A percentile compares a stretch with the other conserved stretches of the same genome.
Conservation (phyloP, 2,888 invertebrate genomes). For the Rotaria sp. region DNA sequence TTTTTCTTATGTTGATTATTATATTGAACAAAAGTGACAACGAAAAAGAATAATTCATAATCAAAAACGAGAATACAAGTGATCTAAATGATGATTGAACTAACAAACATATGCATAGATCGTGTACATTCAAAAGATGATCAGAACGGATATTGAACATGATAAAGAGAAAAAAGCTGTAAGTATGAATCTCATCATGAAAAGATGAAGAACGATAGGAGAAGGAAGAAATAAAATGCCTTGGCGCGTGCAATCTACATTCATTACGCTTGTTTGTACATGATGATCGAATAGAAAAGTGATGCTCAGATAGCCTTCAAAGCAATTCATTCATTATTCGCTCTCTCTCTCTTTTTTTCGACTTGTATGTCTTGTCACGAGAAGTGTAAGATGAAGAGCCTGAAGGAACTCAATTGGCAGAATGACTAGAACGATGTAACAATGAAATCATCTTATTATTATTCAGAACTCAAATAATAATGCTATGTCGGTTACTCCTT, state of each 20-base stretch:
- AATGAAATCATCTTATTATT: neutral
- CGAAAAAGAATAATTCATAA: neutral
- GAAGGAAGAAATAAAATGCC: neutral
- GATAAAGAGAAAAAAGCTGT: neutral
- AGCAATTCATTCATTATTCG: slow-evolving; percentile 4
- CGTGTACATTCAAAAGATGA: neutral
- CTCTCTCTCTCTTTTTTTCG: neutral
- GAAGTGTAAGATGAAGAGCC: neutral
- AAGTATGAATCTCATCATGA: neutral
- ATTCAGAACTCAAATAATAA: neutral
- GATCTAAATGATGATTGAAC: neutral
- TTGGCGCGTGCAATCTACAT: neutral
- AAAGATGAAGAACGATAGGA: neutral
- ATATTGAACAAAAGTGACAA: neutral
- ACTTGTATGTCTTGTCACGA: neutral
- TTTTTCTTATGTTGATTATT: neutral
- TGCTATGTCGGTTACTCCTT: neutral
- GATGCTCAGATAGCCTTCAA: neutral
- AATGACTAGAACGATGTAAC: neutral
- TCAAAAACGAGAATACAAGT: neutral
- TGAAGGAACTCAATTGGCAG: neutral
- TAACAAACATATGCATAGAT: neutral
- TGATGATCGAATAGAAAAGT: slow-evolving; percentile 12
- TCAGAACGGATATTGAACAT: slow-evolving; percentile 3
- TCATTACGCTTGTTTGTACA: slow-evolving; percentile 22